Evolutionary conservation across 2,797 vertebrate genomes (phyloP).

Genomic region (Nyctalus aviator): DNA sequence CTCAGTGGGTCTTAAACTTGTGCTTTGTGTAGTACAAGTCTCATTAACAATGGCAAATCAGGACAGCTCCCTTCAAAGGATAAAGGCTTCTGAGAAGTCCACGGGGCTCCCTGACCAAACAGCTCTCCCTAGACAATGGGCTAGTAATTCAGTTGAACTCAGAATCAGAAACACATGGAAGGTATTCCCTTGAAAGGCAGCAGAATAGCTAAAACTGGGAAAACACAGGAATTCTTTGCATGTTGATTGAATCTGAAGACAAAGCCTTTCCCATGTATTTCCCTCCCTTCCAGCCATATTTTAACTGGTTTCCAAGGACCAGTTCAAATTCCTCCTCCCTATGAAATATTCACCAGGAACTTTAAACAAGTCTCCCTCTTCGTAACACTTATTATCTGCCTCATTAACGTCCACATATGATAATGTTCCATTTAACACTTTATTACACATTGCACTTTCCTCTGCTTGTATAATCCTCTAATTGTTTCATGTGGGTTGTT

Average conservation of each 20-base stretch:
- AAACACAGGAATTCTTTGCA: constrained; percentile 64
- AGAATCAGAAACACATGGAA: constrained; percentile 66
- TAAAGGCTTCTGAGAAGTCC: constrained; percentile 75
- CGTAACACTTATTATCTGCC: not conserved
- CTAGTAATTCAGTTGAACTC: constrained; percentile 73
- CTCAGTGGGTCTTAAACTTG: constrained; percentile 75
- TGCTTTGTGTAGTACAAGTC: constrained; percentile 66
- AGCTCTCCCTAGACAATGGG: constrained; percentile 74
- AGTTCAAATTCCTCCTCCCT: not conserved
- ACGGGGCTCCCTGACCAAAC: constrained; percentile 67
- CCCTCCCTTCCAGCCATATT: not conserved
- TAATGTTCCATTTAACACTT: constrained; percentile 22
- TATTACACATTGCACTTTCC: not conserved
- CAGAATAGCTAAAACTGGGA: constrained; percentile 15
- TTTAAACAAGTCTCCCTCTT: constrained; percentile 21
- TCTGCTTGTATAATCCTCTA: not conserved
- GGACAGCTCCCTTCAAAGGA: constrained; percentile 77
- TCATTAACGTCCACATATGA: not conserved
- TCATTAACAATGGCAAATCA: constrained; percentile 81
- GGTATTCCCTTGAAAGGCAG: constrained; percentile 60
- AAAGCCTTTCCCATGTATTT: not conserved
- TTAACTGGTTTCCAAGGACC: constrained; percentile 39
- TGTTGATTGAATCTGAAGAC: constrained; percentile 58
- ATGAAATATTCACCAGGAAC: not conserved
- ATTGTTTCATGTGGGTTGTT: not conserved